Evolutionary conservation across 2,888 invertebrate genomes (phyloP), one percentile per base, ranked within the genome.

Genomic region (Uloborus plumipes): DNA sequence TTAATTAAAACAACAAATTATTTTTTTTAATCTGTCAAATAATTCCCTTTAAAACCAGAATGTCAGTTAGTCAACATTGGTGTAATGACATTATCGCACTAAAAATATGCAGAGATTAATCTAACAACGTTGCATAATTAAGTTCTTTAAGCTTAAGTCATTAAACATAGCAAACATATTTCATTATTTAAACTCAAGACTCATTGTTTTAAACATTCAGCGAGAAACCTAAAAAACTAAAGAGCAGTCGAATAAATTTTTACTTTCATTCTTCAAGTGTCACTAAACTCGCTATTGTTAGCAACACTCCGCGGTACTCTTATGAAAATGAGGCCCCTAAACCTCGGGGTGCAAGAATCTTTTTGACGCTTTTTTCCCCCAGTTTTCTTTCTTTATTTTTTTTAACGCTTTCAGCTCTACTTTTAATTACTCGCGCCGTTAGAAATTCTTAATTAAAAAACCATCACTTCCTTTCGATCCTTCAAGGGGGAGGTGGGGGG

Each of bases 391-490:
- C 61, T 61, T 47, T 65, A n/a, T 51, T 50, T 71, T 78, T 69
- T 71, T 61, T 71, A 15, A 31, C 53, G 16, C 72, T 14, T 64
- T 47, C 31, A 58, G 64, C 66, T 80, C 72, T 74, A 70, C 59
- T 81, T 74, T 74, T 81, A 81, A 81, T 81, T 81, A 75, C 80
- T 81, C 74, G 20, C 67, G 31, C 69, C 74, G 62, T 69, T 18
- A 80, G 73, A 73, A 73, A 67, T 65, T 70, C 70, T 62, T 81
- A 81, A 81, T 81, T 81, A 81, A 81, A 80, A 81, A 81, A 81
- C 80, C 80, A 81, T 75, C 80, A 80, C 69, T 80, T 80, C 73
- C 79, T 67, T 71, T 69, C 59, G 18, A 13, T 22, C 53, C 77
- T 20, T 51, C 31, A 26, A 65, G 22, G 50, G n/a, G n/a, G 22